Conservation (phyloP, 2,797 vertebrate genomes). For the Podarcis lilfordi region DNA sequence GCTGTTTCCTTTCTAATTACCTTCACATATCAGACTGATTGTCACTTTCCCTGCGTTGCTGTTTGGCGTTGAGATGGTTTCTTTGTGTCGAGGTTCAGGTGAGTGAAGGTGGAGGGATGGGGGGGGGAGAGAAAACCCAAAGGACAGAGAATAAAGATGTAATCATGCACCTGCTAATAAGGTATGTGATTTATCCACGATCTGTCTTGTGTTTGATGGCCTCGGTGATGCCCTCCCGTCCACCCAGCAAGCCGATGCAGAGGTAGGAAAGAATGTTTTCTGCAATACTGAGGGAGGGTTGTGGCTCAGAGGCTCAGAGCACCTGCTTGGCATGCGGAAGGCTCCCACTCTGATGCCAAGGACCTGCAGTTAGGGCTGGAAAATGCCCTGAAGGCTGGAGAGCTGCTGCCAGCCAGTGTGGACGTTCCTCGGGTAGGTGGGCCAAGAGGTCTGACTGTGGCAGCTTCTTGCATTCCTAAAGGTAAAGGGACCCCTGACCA, state of each 20-base stretch:
- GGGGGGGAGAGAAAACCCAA: slow-evolving; percentile 1
- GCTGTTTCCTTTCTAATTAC: slow-evolving; percentile 57
- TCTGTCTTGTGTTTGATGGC: slow-evolving; percentile 12
- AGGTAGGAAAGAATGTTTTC: background rate
- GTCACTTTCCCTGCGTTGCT: slow-evolving; percentile 48
- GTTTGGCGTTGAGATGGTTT: slow-evolving; percentile 63
- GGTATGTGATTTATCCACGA: slow-evolving; percentile 50
- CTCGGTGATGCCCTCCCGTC: background rate
- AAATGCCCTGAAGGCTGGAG: too few relatives aligned
- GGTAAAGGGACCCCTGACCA: too few relatives aligned
- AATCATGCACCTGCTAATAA: slow-evolving; percentile 61
- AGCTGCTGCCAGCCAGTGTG: too few relatives aligned
- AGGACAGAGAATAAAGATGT: slow-evolving; percentile 56
- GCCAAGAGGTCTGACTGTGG: too few relatives aligned
- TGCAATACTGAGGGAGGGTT: background rate
- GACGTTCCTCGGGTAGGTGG: too few relatives aligned
- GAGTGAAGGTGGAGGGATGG: background rate
- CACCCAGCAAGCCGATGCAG: background rate
- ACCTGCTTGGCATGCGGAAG: too few relatives aligned
- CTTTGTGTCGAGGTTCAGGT: slow-evolving; percentile 52
- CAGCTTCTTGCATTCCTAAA: too few relatives aligned
- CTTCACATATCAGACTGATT: slow-evolving; percentile 46
- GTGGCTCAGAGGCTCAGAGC: too few relatives aligned
- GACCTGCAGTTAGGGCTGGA: too few relatives aligned
- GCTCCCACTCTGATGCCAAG: too few relatives aligned